Conservation (phyloP, 2,797 vertebrate species). For the Aphelocoma californica region DNA sequence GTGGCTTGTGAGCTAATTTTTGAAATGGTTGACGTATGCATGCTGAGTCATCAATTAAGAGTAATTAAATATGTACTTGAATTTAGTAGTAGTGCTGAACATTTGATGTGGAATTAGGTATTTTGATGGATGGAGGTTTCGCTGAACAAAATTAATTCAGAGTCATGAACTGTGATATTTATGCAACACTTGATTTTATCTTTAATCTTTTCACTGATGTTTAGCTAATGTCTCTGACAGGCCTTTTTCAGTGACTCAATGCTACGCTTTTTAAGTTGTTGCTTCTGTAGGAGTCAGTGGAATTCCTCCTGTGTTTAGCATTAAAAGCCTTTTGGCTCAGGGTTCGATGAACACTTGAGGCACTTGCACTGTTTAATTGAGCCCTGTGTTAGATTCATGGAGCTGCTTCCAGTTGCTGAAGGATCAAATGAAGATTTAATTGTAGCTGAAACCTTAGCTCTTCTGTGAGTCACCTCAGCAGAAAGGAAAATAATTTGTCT, state of each 20-base stretch:
- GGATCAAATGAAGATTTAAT: neutral
- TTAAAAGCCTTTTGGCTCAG: neutral
- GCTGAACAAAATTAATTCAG: neutral
- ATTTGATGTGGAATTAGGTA: neutral
- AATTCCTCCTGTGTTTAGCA: neutral
- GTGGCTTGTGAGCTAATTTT: neutral
- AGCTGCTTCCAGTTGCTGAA: neutral
- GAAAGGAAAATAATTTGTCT: neutral
- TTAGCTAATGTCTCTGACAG: neutral
- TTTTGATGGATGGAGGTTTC: neutral
- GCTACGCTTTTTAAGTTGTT: neutral
- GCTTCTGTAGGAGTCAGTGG: neutral
- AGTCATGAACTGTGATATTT: neutral
- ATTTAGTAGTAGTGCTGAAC: neutral
- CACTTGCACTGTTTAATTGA: neutral
- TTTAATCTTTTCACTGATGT: neutral
- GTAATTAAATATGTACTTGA: neutral
- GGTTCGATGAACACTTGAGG: neutral
- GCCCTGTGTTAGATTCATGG: neutral
- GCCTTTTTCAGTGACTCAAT: neutral
- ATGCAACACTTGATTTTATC: neutral
- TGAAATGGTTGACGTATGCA: neutral
- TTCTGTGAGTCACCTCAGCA: neutral
- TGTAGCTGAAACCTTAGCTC: neutral
- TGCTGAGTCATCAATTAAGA: neutral